Conservation (phyloP, 2,113 vertebrate species). For the Solenodon paradoxus region DNA sequence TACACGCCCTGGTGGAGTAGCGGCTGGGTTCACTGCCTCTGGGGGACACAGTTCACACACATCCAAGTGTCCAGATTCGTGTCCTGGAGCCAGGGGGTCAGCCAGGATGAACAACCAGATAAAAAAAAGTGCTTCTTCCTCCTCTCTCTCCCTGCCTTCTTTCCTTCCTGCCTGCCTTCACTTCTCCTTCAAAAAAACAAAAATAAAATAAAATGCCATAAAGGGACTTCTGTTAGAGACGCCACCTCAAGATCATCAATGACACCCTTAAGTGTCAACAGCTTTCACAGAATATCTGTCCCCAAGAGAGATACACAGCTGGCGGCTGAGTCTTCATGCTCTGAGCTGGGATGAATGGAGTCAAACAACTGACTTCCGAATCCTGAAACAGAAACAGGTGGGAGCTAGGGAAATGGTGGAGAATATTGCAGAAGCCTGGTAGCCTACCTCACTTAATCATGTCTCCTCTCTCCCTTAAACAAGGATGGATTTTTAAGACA, state of each 20-base stretch:
- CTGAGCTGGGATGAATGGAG: accelerated
- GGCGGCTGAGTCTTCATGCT: background rate
- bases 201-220: too few relatives aligned
- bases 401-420: background rate
- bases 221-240: background rate
- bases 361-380: background rate
- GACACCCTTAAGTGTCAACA: background rate
- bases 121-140: too few relatives aligned
- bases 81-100: too few relatives aligned
- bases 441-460: background rate
- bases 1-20: too few relatives aligned
- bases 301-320: background rate
- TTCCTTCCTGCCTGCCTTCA: too few relatives aligned
- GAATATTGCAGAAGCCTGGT: background rate
- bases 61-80: too few relatives aligned
- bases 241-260: background rate
- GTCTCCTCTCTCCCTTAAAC: background rate
- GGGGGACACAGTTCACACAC: too few relatives aligned
- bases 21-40: too few relatives aligned
- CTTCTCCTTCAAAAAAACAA: too few relatives aligned
- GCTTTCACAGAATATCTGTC: background rate
- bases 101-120: too few relatives aligned
- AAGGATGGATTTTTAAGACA: background rate
- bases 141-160: background rate
- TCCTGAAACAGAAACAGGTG: background rate